Evolutionary conservation across 2,888 invertebrate species (phyloP).

Genomic region (Schizotus pectinicornis): DNA sequence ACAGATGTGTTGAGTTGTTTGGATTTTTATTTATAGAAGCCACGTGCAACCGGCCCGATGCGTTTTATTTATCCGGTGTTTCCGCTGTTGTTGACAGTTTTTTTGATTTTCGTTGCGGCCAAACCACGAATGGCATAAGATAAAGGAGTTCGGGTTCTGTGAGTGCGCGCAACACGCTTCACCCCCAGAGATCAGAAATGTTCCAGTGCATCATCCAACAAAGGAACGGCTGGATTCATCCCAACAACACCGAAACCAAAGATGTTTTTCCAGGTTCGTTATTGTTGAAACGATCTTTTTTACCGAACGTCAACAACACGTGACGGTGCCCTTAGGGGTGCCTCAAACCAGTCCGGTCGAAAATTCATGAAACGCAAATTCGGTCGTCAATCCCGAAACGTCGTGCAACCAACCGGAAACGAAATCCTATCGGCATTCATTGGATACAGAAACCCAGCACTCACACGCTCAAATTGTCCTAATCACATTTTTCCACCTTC

Average conservation of each 20-base stretch:
- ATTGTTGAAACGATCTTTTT: not conserved
- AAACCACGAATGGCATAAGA: slow-evolving; percentile 15
- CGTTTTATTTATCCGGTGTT: slow-evolving; percentile 45
- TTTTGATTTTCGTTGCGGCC: slow-evolving; percentile 12
- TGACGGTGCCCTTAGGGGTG: too few species aligned
- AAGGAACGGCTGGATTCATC: slow-evolving; percentile 77
- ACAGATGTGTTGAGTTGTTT: slow-evolving; percentile 22
- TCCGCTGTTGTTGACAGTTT: slow-evolving; percentile 37
- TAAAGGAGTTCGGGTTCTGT: slow-evolving; percentile 21
- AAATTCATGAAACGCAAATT: too few species aligned
- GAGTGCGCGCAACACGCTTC: slow-evolving; percentile 28
- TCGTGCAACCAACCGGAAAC: too few species aligned
- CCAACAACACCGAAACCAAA: slow-evolving; percentile 72
- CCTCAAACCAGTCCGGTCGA: too few species aligned
- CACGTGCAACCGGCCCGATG: slow-evolving; percentile 39
- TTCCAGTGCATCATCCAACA: slow-evolving; percentile 86
- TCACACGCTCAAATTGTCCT: too few species aligned
- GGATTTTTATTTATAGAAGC: slow-evolving; percentile 39
- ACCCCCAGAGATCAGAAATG: slow-evolving; percentile 63
- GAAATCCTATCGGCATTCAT: too few species aligned
- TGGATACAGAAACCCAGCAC: too few species aligned
- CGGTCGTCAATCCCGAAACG: too few species aligned
- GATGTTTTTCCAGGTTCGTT: slow-evolving; percentile 76
- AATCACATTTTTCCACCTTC: too few species aligned
- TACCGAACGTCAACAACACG: not conserved